Evolutionary conservation across 2,113 vertebrate genomes (phyloP), one percentile per base, ranked within the genome.

Genomic region (Corydoras maculifer): DNA sequence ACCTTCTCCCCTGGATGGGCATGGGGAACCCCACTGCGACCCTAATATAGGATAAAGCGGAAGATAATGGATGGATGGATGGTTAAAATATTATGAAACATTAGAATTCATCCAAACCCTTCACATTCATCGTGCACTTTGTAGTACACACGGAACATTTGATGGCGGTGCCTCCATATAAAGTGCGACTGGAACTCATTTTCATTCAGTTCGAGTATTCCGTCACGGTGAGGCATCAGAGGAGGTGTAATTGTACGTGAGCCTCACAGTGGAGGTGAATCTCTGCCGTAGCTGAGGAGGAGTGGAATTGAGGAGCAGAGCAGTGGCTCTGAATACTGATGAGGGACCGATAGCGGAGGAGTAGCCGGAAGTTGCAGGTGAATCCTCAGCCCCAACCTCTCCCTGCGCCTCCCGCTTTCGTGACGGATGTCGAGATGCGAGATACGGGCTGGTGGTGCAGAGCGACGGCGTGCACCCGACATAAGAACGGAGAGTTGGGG

Each of bases 271-370:
- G 60, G 58, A 13, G 60, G 65, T 62, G 54, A 65, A 73, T 69
- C 57, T 64, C 30, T 30, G 58, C 65, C 50, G 65, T 8, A 71
- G 54, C 65, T 58, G 75, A 65, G 61, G 29, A 75, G 73, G 67
- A 62, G 70, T 58, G 65, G 3, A n/a, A 57, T 13, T 14, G 58
- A 62, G 68, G 70, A 76, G 72, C 8, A 9, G 48, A 65, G 55
- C 61, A 70, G 50, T 59, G 67, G 59, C 18, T 81, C 81, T 79
- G 86, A 88, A 88, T 87, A 85, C 86, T 82, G 84, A 88, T 86
- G 76, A 87, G 62, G 76, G 77, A 35, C 78, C 70, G 71, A 62
- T 63, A 58, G 58, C 66, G 67, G 75, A 65, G 57, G 49, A 66
- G 65, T 69, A 75, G 72, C 60, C 72, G 70, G 64, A 77, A 71